These are phyloP conservation scores for Lordiphosa andalusiaca DNA, from an alignment of 2,888 invertebrate genomes.

Conservation along the genomic window DNA sequence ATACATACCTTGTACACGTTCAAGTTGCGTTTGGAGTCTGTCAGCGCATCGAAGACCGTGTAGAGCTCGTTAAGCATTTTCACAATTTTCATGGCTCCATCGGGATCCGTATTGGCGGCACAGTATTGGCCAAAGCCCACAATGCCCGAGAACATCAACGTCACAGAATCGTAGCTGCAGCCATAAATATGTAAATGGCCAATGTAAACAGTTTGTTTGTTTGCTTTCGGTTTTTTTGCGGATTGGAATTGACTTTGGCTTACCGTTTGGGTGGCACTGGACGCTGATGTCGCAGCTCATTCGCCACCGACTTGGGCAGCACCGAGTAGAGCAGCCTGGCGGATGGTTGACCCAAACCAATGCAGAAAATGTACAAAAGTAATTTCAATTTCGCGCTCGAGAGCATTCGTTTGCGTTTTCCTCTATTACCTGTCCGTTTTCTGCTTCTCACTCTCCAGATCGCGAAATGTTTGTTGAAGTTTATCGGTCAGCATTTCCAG, in stretches of 20 bases:
- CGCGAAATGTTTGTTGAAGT: constrained; percentile 95
- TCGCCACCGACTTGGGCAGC: constrained; percentile 96
- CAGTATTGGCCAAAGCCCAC: constrained; percentile 96
- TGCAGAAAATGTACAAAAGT: constrained; percentile 47
- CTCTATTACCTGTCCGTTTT: constrained; percentile 92
- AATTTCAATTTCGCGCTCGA: constrained; percentile 60
- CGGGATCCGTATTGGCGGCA: constrained; percentile 93
- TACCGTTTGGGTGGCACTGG: constrained; percentile 94
- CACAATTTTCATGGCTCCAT: constrained; percentile 97
- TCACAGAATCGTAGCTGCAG: constrained; percentile 91
- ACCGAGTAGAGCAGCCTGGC: constrained; percentile 94
- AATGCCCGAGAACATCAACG: constrained; percentile 95
- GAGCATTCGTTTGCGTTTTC: constrained; percentile 30
- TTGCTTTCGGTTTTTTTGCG: not conserved
- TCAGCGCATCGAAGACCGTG: constrained; percentile 95
- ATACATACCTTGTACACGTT: constrained; percentile 96
- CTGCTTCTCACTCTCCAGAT: constrained; percentile 95
- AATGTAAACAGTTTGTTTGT: constrained; percentile 17
- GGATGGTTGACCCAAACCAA: constrained; percentile 15
- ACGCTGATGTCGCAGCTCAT: constrained; percentile 93
- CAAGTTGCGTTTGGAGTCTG: constrained; percentile 94
- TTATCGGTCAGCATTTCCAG: constrained; percentile 96
- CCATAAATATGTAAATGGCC: constrained; percentile 26
- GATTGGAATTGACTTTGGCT: constrained; percentile 37
- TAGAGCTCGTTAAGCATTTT: constrained; percentile 95